Percentiles rank a stretch among this genome's conserved stretches.
Evolutionary conservation across 2,888 invertebrate genomes (phyloP).

Genomic region (Drosophila barbarae): DNA sequence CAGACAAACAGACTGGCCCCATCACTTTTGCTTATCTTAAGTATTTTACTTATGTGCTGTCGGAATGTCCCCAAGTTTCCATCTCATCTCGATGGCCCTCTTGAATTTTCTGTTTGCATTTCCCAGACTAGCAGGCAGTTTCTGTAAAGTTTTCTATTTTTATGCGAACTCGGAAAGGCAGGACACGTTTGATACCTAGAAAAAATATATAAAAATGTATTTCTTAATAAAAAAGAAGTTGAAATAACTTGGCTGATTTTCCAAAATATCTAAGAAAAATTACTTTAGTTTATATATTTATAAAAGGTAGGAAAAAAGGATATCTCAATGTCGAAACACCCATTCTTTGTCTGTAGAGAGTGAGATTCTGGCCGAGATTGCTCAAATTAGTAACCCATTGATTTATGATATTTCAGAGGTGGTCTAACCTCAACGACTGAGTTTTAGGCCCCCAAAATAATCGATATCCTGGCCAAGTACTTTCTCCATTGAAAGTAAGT

Average conservation of each 20-base stretch:
- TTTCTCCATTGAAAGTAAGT: slow-evolving; percentile 5
- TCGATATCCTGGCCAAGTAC: slow-evolving; percentile 7
- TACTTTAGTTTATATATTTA: no score
- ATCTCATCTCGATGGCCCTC: slow-evolving; percentile 29
- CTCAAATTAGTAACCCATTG: slow-evolving; percentile 22
- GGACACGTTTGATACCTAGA: neutral
- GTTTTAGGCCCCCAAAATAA: neutral
- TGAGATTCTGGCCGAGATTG: neutral
- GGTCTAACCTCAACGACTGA: neutral
- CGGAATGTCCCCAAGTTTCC: slow-evolving; percentile 30
- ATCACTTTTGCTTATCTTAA: slow-evolving; percentile 73
- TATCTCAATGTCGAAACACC: neutral
- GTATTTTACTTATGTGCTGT: slow-evolving; percentile 69
- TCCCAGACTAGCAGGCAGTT: slow-evolving; percentile 38
- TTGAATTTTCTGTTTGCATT: slow-evolving; percentile 56
- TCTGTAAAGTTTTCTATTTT: slow-evolving; percentile 43
- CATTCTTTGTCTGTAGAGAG: neutral
- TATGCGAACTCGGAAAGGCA: neutral
- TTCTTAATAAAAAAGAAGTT: neutral
- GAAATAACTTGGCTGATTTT: neutral
- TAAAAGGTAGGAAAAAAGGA: neutral
- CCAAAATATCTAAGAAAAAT: no score
- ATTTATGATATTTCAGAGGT: slow-evolving; percentile 25
- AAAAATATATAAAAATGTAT: neutral
- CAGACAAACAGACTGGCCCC: slow-evolving; percentile 29